Conservation (phyloP, 2,888 invertebrate species). For the Chironomus riparius region DNA sequence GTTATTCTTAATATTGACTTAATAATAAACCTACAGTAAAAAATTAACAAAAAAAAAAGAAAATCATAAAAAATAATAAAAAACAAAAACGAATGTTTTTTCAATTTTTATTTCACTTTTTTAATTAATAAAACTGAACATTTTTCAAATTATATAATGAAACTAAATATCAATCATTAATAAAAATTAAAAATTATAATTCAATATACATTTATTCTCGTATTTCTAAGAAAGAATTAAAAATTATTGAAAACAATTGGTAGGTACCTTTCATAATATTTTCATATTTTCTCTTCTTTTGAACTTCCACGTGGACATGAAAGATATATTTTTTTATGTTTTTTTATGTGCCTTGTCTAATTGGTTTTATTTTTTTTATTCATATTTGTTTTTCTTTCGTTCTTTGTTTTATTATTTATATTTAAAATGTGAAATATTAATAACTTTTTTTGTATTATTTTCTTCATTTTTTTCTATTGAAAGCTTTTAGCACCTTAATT, state of each 20-base stretch:
- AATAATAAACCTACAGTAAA: too few species aligned
- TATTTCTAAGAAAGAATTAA: neutral
- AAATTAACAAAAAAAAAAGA: neutral
- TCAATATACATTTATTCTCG: neutral
- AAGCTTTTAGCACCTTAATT: slow-evolving; percentile 18
- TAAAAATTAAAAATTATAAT: neutral
- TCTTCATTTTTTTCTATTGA: slow-evolving; percentile 8
- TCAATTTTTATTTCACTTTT: neutral
- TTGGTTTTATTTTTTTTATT: neutral
- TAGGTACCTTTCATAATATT: neutral
- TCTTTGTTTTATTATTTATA: too few species aligned
- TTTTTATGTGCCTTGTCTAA: neutral
- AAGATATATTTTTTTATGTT: neutral
- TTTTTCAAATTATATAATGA: neutral
- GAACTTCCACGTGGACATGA: neutral
- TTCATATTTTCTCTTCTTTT: neutral
- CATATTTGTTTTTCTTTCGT: too few species aligned
- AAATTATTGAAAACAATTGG: slow-evolving; percentile 4
- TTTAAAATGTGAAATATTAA: too few species aligned
- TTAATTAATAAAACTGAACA: neutral
- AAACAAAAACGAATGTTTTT: neutral
- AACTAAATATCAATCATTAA: neutral
- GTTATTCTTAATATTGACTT: too few species aligned
- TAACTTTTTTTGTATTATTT: neutral
- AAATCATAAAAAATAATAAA: neutral